Base-by-base conservation (phyloP, 2,888 invertebrate species). In the Melipona bicolor region DNA sequence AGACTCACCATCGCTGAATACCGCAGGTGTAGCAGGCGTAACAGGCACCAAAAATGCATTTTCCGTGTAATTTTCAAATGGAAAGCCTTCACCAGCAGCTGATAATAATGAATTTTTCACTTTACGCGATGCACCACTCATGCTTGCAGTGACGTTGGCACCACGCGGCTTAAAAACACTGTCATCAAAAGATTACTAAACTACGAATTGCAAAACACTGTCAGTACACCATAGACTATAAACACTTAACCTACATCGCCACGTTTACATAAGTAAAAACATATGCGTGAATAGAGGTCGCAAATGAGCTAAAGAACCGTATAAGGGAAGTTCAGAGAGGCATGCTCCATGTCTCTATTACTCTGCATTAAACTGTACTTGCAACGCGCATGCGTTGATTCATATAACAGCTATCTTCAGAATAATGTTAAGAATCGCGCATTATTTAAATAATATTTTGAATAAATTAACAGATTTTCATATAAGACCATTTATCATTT, bases 21-120 rank as follows among this genome's bases (percentile, higher is more conserved):
- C 90, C 64, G 94, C 93, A 72, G 94, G 91, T 81, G 92, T 92
- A 11, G 92, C 90, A 59, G 94, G 94, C 67, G 95, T 95, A 59
- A 96, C 97, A 90, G 97, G 97, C 92, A 97, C 95, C 91, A 97
- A 95, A 83, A 97, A 95, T 80, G 97, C 96, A 94, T 96, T 96
- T 93, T 97, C 96, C 87, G 96, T 95, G 95, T 97, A 96, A 94
- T 97, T 97, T 90, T 97, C 97, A 77, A 96, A 96, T 21, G 97
- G 96, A 88, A 96, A 96, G 76, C 97, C 97, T 88, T 96, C 96
- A 86, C 97, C 97, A 82, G 97, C 97, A 77, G 96, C 96, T 90
- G 96, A 97, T 85, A 97, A 95, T 90, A 97, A 95, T 52, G 97
- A 96, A 95, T 97, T 97, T 95, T 96, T 96, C 74, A 96, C 94